These are phyloP conservation scores for Nomada fabriciana DNA, from an alignment of 2,888 invertebrate genomes.

Conservation along the genomic window DNA sequence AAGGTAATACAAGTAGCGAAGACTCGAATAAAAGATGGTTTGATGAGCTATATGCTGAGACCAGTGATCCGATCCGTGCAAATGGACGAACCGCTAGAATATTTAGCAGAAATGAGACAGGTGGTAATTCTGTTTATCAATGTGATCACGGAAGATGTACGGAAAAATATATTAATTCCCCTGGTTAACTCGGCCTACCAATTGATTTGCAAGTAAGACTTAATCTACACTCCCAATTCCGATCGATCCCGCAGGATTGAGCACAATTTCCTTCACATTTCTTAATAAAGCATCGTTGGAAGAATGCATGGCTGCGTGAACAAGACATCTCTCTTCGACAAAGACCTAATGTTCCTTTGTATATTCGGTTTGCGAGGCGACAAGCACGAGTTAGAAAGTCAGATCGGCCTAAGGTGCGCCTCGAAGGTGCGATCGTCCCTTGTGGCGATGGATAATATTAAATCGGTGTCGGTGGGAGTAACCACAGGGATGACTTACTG, in stretches of 20 bases:
- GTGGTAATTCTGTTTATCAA: constrained; percentile 90
- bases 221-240: background rate
- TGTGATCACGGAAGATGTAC: constrained; percentile 85
- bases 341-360: constrained; percentile 90
- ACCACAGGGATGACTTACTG: constrained; percentile 90
- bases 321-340: constrained; percentile 89
- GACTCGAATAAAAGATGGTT: constrained; percentile 82
- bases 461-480: constrained; percentile 87
- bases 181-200: constrained; percentile 86
- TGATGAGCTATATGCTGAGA: constrained; percentile 86
- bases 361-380: constrained; percentile 91
- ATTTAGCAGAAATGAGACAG: constrained; percentile 90
- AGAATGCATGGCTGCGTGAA: constrained; percentile 87
- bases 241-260: no score
- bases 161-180: constrained; percentile 84
- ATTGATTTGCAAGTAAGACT: constrained; percentile 83
- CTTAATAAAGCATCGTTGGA: constrained; percentile 82
- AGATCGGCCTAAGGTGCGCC: constrained; percentile 88
- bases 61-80: constrained; percentile 88
- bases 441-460: constrained; percentile 84
- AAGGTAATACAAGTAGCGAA: constrained; percentile 84
- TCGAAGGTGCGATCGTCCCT: constrained; percentile 85
- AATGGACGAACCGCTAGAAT: constrained; percentile 89
- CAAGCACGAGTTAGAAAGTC: constrained; percentile 89
- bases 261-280: background rate